Base-by-base conservation (phyloP, 1,140 invertebrate genomes). In the Zaprionus tsacasi region DNA sequence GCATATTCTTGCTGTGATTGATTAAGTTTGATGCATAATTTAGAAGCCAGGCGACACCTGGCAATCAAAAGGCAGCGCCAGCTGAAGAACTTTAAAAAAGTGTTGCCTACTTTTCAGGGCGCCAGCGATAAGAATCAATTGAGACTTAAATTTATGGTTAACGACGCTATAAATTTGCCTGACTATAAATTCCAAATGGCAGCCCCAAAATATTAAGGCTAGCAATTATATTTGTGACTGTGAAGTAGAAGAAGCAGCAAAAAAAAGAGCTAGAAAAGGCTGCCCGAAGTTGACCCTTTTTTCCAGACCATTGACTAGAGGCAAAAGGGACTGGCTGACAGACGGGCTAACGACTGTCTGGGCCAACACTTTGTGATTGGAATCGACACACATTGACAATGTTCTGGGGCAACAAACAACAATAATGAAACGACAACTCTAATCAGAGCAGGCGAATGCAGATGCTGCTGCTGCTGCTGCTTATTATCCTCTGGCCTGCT, bases 261-360 rank as follows among this genome's bases (percentile, higher is more conserved):
- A 85, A 66, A 68, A 72, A 69, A 61, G 54, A 65, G 15, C n/a
- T 6, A 79, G 67, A 79, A 66, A 65, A 54, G 38, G 66, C 45
- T 48, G n/a, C 7, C n/a, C 1, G 3, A 54, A 52, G 70, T 54
- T 71, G 81, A 89, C 85, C 85, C 85, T 89, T 88, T 89, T 88
- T 88, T 88, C 85, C 85, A 81, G 81, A 69, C 61, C 81, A 85
- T 88, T 88, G 81, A 88, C 83, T 83, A 70, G 78, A 80, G 27
- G 56, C 40, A 76, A 78, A 75, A 82, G 66, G 65, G 40, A 66
- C n/a, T 25, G 27, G 25, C 7, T 7, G 67, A 55, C 60, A 56
- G 54, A 36, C 6, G 33, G 35, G n/a, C n/a, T 45, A 15, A 45
- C 40, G 40, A 45, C 40, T 45, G 15, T 21, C 25, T 36, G 67